Evolutionary conservation across 2,888 invertebrate species (phyloP), one percentile per base, ranked within the genome.

Genomic region (Physocephala rufipes): DNA sequence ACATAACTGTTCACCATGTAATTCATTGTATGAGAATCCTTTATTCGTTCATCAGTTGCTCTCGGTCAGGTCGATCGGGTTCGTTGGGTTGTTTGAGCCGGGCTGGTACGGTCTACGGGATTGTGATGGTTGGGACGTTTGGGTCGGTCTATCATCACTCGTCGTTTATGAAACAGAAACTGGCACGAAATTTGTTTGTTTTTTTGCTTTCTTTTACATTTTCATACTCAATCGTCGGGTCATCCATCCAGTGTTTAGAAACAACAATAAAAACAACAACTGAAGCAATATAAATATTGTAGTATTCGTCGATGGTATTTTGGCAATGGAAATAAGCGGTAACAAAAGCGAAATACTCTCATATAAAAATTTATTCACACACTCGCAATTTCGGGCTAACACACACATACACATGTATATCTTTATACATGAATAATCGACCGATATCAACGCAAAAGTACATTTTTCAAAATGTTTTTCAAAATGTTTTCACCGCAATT

Each of bases 401-500:
- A 49, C 19, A 3, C 49, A 49, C 49, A 2, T n/a, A 49, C 28
- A 24, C 58, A 24, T 26, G 16, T n/a, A n/a, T 1, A 13, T 12
- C n/a, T 49, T 5, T 49, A 30, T 15, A 30, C 62, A 26, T n/a
- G n/a, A n/a, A n/a, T n/a, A n/a, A n/a, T n/a, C n/a, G n/a, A 36
- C 36, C 9, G 36, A 9, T 36, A 36, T 4, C 36, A 36, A 9
- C 36, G 36, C 5, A 28, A 16, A 58, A 58, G 28, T 58, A 24
- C 24, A 58, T 58, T 58, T 58, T 58, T 58, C 58, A 58, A 58
- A 58, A 58, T 24, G 58, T 15, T 58, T 24, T 58, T 58, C 58
- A 58, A 58, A 26, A 15, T 26, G 13, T 58, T 58, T 58, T 28
- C 58, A 58, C 58, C 58, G 58, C 58, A 58, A 28, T 58, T 58